These are phyloP conservation scores for Apaloderma vittatum DNA, from an alignment of 2,113 vertebrate species.

Conservation along the genomic window DNA sequence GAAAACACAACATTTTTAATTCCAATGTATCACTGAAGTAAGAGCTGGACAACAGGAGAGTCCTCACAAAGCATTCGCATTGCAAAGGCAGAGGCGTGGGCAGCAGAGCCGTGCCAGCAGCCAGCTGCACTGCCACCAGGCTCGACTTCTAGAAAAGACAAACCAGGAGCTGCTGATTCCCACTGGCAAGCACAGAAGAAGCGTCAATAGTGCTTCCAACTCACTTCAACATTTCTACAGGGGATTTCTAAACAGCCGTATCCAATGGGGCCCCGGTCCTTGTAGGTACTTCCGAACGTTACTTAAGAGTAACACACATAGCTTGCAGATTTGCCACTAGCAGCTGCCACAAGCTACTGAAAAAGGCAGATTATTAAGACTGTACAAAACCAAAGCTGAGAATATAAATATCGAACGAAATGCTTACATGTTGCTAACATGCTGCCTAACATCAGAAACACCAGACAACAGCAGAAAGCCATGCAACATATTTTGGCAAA, in stretches of 20 bases:
- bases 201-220: background rate
- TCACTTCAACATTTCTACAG: background rate
- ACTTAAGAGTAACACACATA: background rate
- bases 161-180: background rate
- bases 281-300: background rate
- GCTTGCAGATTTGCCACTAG: constrained; percentile 18
- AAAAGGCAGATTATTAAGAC: background rate
- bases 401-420: constrained; percentile 22
- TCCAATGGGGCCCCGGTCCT: background rate
- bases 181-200: background rate
- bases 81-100: background rate
- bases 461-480: constrained; percentile 68
- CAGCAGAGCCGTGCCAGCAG: background rate
- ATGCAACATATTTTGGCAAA: constrained; percentile 77
- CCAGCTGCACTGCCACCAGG: background rate
- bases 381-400: constrained; percentile 14
- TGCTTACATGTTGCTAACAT: constrained; percentile 61
- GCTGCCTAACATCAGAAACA: constrained; percentile 71
- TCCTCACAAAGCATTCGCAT: background rate
- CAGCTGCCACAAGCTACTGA: constrained; percentile 31
- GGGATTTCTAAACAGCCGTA: background rate
- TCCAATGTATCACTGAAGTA: background rate
- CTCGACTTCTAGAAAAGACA: background rate
- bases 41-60: background rate
- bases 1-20: background rate